phyloP scores from a whole-genome alignment of 1,140 invertebrate species.

The Eciton burchellii region DNA sequence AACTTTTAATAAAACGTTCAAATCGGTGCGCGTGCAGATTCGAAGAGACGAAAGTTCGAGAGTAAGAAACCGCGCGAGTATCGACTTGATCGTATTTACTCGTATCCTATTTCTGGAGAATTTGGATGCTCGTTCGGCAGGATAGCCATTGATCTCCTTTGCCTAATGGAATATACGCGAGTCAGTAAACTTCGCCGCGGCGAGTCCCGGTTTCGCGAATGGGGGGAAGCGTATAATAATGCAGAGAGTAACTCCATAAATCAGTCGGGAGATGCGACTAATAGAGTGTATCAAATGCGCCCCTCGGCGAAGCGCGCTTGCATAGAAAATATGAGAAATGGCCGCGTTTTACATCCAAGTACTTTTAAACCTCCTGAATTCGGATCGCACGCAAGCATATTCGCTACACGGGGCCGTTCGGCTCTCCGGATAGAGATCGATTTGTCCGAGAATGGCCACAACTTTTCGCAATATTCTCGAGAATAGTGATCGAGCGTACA shows the following conservation, averaged over 20 bases:
- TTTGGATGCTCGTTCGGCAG: conserved; percentile 48
- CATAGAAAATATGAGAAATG: conserved; percentile 82
- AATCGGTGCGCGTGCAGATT: not conserved
- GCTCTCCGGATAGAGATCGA: conserved; percentile 66
- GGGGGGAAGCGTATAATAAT: conserved; percentile 73
- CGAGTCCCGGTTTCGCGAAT: conserved; percentile 51
- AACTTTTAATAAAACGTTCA: conserved; percentile 1
- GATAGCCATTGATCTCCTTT: conserved; percentile 65
- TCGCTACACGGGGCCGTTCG: conserved; percentile 62
- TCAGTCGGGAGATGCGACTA: conserved; percentile 80
- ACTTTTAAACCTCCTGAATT: conserved; percentile 83
- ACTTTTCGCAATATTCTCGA: conserved; percentile 71
- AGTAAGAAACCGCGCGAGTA: not conserved
- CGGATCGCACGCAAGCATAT: conserved; percentile 78
- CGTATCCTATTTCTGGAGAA: conserved; percentile 21
- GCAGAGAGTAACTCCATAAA: conserved; percentile 77
- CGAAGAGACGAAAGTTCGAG: not conserved
- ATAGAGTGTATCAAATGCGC: conserved; percentile 84
- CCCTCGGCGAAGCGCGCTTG: conserved; percentile 74
- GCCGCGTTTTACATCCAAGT: conserved; percentile 82
- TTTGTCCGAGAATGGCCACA: conserved; percentile 73
- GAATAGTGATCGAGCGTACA: conserved; percentile 66
- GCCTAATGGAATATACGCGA: conserved; percentile 61
- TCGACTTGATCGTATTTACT: not conserved
- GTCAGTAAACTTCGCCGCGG: conserved; percentile 48